Evolutionary conservation across 2,888 invertebrate genomes (phyloP).

Genomic region (Nowickia ferox): DNA sequence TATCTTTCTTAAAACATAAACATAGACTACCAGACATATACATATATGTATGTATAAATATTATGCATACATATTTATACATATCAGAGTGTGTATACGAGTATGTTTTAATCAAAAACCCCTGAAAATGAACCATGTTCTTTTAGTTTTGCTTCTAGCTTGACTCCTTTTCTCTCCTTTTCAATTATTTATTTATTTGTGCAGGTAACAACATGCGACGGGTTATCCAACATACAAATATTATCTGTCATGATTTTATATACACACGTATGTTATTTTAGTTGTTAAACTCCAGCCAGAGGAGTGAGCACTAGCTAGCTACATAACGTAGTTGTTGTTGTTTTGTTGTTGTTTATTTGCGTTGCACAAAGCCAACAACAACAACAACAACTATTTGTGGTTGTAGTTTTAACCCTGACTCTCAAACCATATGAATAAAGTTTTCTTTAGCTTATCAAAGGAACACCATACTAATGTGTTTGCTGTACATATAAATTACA

Average conservation of each 20-base stretch:
- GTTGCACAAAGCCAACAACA: conserved; percentile 28
- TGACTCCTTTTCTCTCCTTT: conserved; percentile 8
- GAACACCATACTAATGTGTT: not conserved
- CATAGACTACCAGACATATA: not conserved
- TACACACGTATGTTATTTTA: not conserved
- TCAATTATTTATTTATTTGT: conserved; percentile 8
- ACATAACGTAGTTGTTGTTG: conserved; percentile 10
- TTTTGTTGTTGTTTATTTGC: conserved; percentile 33
- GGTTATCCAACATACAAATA: conserved; percentile 4
- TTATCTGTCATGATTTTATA: conserved; percentile 2
- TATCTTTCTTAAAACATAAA: conserved; percentile 16
- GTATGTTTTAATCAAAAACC: conserved; percentile 59
- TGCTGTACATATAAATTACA: not conserved
- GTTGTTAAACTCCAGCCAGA: conserved; percentile 5
- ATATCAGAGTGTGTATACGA: not conserved
- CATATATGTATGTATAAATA: not conserved
- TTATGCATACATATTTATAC: no score
- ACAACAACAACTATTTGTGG: conserved; percentile 62
- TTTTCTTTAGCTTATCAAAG: conserved; percentile 42
- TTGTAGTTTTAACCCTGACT: conserved; percentile 70
- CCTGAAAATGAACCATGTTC: conserved; percentile 58
- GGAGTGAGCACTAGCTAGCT: not conserved
- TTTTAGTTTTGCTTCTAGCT: conserved; percentile 52
- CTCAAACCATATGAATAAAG: conserved; percentile 60
- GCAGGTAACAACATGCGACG: conserved; percentile 31